These are phyloP conservation scores for Macrobrachium nipponense DNA, from an alignment of 1,140 invertebrate genomes.

Conservation along the genomic window DNA sequence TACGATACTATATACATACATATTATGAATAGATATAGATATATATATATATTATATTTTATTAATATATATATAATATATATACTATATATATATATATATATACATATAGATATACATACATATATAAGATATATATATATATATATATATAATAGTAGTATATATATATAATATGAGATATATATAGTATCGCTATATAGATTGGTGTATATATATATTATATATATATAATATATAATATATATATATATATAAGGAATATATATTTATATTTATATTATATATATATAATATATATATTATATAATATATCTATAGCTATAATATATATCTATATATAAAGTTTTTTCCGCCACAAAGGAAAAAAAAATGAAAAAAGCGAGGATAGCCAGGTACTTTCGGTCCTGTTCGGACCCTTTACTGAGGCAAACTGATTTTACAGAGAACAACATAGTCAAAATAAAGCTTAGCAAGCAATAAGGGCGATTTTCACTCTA, in stretches of 20 bases:
- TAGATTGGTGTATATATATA: neutral
- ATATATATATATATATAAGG: neutral
- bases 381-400: no score
- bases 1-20: conserved; percentile 12
- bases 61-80: neutral
- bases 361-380: no score
- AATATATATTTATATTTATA: neutral
- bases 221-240: neutral
- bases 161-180: conserved; percentile 14
- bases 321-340: no score
- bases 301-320: no score
- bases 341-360: no score
- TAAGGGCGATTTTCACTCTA: no score
- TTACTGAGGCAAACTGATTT: no score
- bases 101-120: neutral
- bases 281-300: neutral
- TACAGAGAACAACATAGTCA: no score
- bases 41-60: neutral
- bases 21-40: neutral
- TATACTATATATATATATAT: neutral
- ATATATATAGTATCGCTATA: conserved; percentile 10
- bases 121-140: neutral
- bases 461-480: no score
- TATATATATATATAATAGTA: neutral
- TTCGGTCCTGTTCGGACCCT: no score